A percentile compares a stretch with the other conserved stretches of the same genome.
These are phyloP conservation scores for Tamandua tetradactyla DNA, from an alignment of 2,797 vertebrate genomes.

Conservation along the genomic window DNA sequence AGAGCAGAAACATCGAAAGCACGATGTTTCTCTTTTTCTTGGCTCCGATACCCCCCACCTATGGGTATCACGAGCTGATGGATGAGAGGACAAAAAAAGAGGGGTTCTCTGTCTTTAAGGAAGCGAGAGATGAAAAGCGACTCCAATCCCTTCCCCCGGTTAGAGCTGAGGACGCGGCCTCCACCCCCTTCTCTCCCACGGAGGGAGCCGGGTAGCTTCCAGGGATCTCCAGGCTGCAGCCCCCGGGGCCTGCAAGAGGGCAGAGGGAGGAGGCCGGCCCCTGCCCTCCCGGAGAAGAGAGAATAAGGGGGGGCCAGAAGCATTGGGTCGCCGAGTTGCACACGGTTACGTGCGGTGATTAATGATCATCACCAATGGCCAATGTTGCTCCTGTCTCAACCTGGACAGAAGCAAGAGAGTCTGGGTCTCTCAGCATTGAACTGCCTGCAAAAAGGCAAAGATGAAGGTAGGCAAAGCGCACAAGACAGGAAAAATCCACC, in stretches of 20 bases:
- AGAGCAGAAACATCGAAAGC: neutral
- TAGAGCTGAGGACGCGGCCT: constrained; percentile 36
- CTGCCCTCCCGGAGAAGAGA: neutral
- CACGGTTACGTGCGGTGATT: neutral
- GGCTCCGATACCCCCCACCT: neutral
- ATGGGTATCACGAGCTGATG: neutral
- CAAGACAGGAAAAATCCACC: constrained; percentile 23
- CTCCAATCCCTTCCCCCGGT: neutral
- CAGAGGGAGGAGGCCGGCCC: neutral
- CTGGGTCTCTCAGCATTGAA: constrained; percentile 36
- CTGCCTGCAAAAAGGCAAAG: constrained; percentile 68
- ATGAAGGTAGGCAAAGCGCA: constrained; percentile 44
- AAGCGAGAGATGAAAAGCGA: neutral
- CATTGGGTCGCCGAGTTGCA: constrained; percentile 35
- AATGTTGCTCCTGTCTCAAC: constrained; percentile 31
- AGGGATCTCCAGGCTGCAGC: constrained; percentile 4
- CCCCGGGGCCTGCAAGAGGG: neutral
- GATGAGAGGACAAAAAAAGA: constrained; percentile 25
- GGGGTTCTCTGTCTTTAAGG: neutral
- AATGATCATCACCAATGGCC: neutral
- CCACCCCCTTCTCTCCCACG: constrained; percentile 32
- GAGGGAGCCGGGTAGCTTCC: neutral
- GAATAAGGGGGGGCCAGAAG: neutral
- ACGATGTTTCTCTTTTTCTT: neutral
- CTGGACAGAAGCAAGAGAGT: constrained; percentile 18